Evolutionary conservation across 2,888 invertebrate genomes (phyloP).

Genomic region (Mesochorus sp.): DNA sequence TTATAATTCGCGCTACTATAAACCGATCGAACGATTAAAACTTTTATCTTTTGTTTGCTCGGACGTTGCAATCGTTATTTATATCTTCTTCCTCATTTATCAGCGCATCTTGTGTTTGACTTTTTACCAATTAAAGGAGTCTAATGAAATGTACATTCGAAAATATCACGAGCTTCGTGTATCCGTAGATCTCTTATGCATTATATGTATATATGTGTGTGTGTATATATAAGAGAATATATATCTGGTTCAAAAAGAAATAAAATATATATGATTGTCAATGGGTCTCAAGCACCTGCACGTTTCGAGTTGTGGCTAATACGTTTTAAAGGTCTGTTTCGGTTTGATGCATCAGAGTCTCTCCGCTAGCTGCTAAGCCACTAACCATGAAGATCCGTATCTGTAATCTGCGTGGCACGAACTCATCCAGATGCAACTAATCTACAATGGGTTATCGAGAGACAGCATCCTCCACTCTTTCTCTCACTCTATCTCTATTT

Average conservation of each 20-base stretch:
- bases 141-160: constrained; percentile 29
- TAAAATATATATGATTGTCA: constrained; percentile 48
- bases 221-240: too few species aligned
- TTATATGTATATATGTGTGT: background rate
- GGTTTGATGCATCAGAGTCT: constrained; percentile 43
- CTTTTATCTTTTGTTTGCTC: background rate
- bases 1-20: background rate
- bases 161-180: constrained; percentile 25
- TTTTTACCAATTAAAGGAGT: constrained; percentile 24
- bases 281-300: constrained; percentile 52
- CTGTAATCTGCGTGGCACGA: constrained; percentile 62
- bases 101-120: background rate
- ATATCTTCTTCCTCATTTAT: background rate
- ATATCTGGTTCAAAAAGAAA: constrained; percentile 5
- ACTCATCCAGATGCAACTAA: constrained; percentile 62
- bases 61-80: background rate
- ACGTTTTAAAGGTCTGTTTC: constrained; percentile 50
- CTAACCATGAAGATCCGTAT: constrained; percentile 57
- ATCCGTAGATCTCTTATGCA: background rate
- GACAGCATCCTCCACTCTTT: constrained; percentile 52
- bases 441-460: constrained; percentile 63
- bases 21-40: background rate
- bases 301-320: constrained; percentile 48
- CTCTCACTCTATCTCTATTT: constrained; percentile 9
- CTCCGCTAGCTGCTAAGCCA: constrained; percentile 25